Percentiles rank a stretch among this genome's conserved stretches.
phyloP scores from a whole-genome alignment of 2,888 invertebrate species.

The Drosophila meridionalis region DNA sequence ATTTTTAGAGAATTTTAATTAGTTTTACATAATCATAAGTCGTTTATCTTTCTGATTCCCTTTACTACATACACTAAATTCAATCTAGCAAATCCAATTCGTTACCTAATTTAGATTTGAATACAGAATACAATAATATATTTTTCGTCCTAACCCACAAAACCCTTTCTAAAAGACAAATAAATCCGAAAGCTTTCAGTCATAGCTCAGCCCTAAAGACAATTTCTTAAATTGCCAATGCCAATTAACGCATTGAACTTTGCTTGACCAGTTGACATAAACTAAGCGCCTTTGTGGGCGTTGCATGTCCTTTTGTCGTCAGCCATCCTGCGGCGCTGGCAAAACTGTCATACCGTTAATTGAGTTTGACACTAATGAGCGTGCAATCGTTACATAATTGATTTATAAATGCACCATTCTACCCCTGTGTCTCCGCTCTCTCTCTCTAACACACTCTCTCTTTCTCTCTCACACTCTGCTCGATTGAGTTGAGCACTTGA shows the following conservation, averaged over 20 bases:
- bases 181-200: not conserved
- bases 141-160: too few species aligned
- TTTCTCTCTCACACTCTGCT: not conserved
- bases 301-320: constrained; percentile 4
- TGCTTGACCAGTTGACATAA: constrained; percentile 25
- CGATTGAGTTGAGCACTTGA: constrained; percentile 60
- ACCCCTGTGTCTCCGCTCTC: not conserved
- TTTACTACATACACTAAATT: too few species aligned
- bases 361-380: constrained; percentile 82
- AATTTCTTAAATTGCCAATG: constrained; percentile 18
- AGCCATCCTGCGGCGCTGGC: constrained; percentile 34
- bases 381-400: constrained; percentile 80
- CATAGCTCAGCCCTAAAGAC: not conserved
- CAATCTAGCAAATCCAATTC: too few species aligned
- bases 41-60: too few species aligned
- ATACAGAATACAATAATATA: too few species aligned
- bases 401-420: constrained; percentile 71
- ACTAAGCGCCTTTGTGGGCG: constrained; percentile 9
- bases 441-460: not conserved
- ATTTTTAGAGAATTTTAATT: too few species aligned
- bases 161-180: too few species aligned
- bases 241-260: constrained; percentile 53
- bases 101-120: too few species aligned
- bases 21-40: too few species aligned
- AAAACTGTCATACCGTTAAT: constrained; percentile 77